Evolutionary conservation across 2,888 invertebrate genomes (phyloP).

Genomic region (Hoplodrina blanda): DNA sequence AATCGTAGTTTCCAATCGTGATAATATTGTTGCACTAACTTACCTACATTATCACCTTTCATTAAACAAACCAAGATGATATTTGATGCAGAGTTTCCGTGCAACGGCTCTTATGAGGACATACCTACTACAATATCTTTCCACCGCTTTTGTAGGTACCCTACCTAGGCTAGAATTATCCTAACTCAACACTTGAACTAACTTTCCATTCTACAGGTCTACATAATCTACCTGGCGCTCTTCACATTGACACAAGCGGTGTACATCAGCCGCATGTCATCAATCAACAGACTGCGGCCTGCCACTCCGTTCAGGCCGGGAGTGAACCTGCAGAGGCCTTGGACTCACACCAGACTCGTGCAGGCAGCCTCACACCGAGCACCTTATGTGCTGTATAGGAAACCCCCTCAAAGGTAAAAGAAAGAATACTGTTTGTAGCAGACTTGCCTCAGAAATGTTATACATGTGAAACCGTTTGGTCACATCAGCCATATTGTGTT

Average conservation of each 20-base stretch:
- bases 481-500: too few relatives aligned
- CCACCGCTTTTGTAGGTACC: too few relatives aligned
- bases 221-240: slow-evolving; percentile 68
- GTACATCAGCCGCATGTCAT: slow-evolving; percentile 80
- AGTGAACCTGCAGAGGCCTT: slow-evolving; percentile 77
- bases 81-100: too few relatives aligned
- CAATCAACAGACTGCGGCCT: slow-evolving; percentile 73
- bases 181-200: not conserved
- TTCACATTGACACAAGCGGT: slow-evolving; percentile 78
- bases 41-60: too few relatives aligned
- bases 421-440: not conserved
- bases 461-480: too few relatives aligned
- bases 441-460: not conserved
- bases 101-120: too few relatives aligned
- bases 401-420: slow-evolving; percentile 77
- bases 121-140: too few relatives aligned
- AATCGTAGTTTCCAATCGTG: too few relatives aligned
- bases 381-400: slow-evolving; percentile 82
- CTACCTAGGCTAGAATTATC: too few relatives aligned
- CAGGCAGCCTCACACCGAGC: slow-evolving; percentile 78
- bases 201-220: slow-evolving; percentile 62
- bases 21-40: too few relatives aligned
- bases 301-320: slow-evolving; percentile 83
- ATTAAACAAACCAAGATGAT: too few relatives aligned
- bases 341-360: slow-evolving; percentile 74